Base-by-base conservation (phyloP, 92 coral and sea anemone species). In the Galaxea fascicularis region DNA sequence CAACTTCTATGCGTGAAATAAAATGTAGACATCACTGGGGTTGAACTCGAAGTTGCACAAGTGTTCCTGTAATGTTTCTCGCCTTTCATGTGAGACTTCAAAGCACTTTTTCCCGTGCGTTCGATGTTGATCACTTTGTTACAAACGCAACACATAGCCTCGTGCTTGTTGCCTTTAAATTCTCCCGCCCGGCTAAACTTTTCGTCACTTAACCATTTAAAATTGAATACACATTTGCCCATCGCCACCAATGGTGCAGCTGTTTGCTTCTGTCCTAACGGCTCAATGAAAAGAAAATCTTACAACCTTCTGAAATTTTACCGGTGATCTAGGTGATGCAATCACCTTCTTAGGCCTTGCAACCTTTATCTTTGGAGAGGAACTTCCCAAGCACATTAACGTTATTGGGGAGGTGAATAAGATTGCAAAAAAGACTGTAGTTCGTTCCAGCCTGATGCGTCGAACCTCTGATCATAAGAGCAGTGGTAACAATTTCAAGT, bases 61-160 rank as follows among this genome's bases (percentile, higher is more conserved):
- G 44, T 22, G 52, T 27, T 29, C 82, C 64, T 47, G 41, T 78
- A 80, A 46, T 87, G 87, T 62, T 87, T 80, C 73, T 81, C 64
- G 51, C 86, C 72, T 80, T 80, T 88, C 76, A 24, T 52, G 21
- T 79, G 90, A 71, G 85, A 79, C 75, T 69, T 54, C n/a, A 77
- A 56, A 4, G 82, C 81, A 25, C 88, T 88, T 53, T 88, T 85
- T 44, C 80, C 82, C 88, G 74, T 70, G 57, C 59, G 24, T 83
- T 80, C 85, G 31, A 83, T 70, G 88, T 83, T 81, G 54, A 88
- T 82, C 35, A 83, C 85, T 80, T 87, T 88, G 92, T 83, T 83
- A 75, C 92, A 83, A 88, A 67, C 67, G 83, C 79, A 65, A 74
- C 91, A 88, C 70, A 82, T 41, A 26, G 88, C 74, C 58, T 88